Conservation (phyloP, 2,113 vertebrate genomes). For the Tachysurus vachellii region DNA sequence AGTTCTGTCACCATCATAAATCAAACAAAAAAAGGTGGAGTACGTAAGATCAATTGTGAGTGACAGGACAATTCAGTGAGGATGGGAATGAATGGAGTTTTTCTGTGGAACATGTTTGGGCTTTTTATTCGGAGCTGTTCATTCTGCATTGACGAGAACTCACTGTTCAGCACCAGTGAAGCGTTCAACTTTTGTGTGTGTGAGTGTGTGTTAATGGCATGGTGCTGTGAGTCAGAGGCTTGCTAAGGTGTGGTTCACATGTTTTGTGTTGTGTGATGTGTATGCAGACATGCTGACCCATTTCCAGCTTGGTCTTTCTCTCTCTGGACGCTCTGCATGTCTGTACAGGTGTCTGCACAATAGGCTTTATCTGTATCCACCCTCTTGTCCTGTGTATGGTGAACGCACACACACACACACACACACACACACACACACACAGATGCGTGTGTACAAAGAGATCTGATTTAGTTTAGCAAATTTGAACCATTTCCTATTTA, state of each 20-base stretch:
- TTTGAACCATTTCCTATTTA: not conserved
- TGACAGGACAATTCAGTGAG: not conserved
- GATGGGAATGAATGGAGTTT: not conserved
- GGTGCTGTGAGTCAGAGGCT: conserved; percentile 9
- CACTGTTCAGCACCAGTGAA: not conserved
- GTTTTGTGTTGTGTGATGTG: conserved; percentile 31
- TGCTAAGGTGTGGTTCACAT: conserved; percentile 29
- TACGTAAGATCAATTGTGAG: not conserved
- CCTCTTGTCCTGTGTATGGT: conserved; percentile 35
- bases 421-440: conserved; percentile 23
- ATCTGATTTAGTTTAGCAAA: not conserved
- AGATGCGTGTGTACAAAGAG: conserved; percentile 24
- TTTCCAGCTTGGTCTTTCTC: conserved; percentile 25
- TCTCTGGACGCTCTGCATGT: conserved; percentile 32
- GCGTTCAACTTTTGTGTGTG: conserved; percentile 6
- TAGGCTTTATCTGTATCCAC: conserved; percentile 42
- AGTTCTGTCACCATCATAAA: not conserved
- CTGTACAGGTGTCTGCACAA: conserved; percentile 56
- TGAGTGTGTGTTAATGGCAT: conserved; percentile 14
- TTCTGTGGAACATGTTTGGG: not conserved
- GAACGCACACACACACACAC: conserved; percentile 2
- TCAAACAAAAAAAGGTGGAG: not conserved
- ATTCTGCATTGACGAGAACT: not conserved
- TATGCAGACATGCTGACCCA: conserved; percentile 38
- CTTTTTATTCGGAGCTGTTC: conserved; percentile 18